Evolutionary conservation across 2,113 vertebrate genomes (phyloP), one percentile per base, ranked within the genome.

Genomic region (Empidonax alnorum): DNA sequence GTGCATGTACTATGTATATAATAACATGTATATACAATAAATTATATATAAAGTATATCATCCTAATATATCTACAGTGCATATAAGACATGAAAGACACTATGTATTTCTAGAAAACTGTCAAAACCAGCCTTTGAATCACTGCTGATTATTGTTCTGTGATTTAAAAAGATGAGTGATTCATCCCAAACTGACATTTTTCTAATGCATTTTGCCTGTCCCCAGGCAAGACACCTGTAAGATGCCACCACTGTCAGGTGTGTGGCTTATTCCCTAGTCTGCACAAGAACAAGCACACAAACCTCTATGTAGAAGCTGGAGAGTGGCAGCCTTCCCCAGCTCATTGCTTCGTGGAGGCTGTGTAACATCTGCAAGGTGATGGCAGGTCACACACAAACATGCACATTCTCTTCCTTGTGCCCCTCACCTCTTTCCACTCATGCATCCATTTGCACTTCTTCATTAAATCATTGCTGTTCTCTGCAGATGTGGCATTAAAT

Each of bases 381-480:
- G 14, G 46, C 56, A 66, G 28, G 35, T 47, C 21, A 19, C 4
- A 22, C n/a, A 44, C 28, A 42, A 39, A 59, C 5, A 37, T 16
- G 24, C 10, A 9, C 15, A 6, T 50, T 53, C 3, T 0, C 14
- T 37, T 31, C 33, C 28, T 58, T 3, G 0, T 56, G 35, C 33
- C 53, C 25, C 6, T 79, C n/a, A 20, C 12, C 31, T 50, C 28
- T 56, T 75, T 21, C 41, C 33, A 47, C 44, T 37, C 7, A 4
- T 15, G 35, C n/a, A 37, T 28, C n/a, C 65, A 4, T 27, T 42
- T 69, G n/a, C 31, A 19, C 4, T 20, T 68, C 33, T 84, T 85
- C 52, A 23, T 22, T 39, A 44, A 58, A 74, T 16, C 6, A 0
- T 22, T 41, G n/a, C 6, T 10, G 6, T 67, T 71, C 47, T 83